These are phyloP conservation scores for Macroglossus sobrinus DNA, from an alignment of 2,113 vertebrate genomes.

Conservation along the genomic window DNA sequence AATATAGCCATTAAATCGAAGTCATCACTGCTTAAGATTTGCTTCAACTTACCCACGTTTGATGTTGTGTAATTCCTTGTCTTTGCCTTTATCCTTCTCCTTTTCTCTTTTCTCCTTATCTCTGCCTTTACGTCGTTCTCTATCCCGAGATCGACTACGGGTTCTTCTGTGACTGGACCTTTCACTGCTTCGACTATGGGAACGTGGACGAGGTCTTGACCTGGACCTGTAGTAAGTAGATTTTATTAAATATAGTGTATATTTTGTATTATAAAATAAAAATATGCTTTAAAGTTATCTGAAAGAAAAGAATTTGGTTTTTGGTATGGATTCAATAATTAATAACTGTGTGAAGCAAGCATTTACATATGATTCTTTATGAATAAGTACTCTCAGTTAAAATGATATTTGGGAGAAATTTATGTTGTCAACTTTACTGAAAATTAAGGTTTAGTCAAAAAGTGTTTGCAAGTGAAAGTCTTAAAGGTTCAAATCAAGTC, in stretches of 20 bases:
- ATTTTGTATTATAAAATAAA: background rate
- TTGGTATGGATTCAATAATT: background rate
- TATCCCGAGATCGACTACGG: conserved; percentile 83
- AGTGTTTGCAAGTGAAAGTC: background rate
- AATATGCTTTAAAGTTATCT: background rate
- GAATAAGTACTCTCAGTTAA: background rate
- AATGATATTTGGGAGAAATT: background rate
- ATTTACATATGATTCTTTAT: conserved; percentile 5
- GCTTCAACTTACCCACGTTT: conserved; percentile 80
- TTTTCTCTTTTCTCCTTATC: conserved; percentile 83
- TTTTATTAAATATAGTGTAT: conserved; percentile 26
- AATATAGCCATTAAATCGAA: background rate
- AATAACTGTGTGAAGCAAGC: background rate
- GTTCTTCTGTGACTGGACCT: conserved; percentile 85
- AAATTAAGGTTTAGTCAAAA: conserved; percentile 20
- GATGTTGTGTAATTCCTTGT: conserved; percentile 77
- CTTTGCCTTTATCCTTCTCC: conserved; percentile 83
- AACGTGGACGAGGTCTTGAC: conserved; percentile 87
- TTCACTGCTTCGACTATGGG: conserved; percentile 89
- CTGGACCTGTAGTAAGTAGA: conserved; percentile 83
- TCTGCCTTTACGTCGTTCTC: conserved; percentile 85
- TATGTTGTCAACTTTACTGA: background rate
- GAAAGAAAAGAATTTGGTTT: background rate
- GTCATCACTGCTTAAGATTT: background rate
- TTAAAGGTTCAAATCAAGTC: background rate